Base-by-base conservation (phyloP, 2,888 invertebrate genomes). In the Abscondita cerata region DNA sequence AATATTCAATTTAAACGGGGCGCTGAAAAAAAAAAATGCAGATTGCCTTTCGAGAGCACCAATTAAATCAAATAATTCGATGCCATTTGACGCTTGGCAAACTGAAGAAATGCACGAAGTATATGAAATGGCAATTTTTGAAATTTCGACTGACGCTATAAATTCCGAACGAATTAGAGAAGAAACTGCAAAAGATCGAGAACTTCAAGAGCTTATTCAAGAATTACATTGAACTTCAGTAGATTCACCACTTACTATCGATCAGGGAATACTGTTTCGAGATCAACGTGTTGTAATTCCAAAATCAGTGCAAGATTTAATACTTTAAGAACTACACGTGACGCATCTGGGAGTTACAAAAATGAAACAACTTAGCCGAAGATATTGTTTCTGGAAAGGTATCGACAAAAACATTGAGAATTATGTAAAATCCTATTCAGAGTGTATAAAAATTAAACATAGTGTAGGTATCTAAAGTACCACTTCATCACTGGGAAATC, bases 131-230 rank as follows among this genome's bases (percentile, higher is more conserved):
- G 31, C 47, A 25, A 25, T 47, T 12, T 25, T 25, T 20, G 25
- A 47, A 1, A 47, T 47, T 20, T 47, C 47, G 2, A 47, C 47
- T n/a, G n/a, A 47, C 20, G 20, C 20, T 20, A 47, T 47, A 19
- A 19, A 20, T 12, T 47, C 2, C 8, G 20, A 47, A 12, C 25
- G 46, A 5, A 25, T 47, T 12, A 20, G 31, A 25, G 13, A 47
- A 25, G 47, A 47, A 47, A 47, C 47, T 12, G 25, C 31, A 2
- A 48, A 48, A 33, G 48, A 48, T 48, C 33, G 8, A 48, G 33
- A 48, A 2, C 25, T 48, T n/a, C n/a, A n/a, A n/a, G n/a, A 40
- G 15, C 40, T 40, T 13, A 38, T 12, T 8, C 3, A 40, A 40
- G 15, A 40, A 40, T 12, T 3, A 40, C 1, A 12, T 33, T 33